Evolutionary conservation across 1,140 invertebrate genomes (phyloP), one percentile per base, ranked within the genome.

Genomic region (Paralvinella palmiformis): DNA sequence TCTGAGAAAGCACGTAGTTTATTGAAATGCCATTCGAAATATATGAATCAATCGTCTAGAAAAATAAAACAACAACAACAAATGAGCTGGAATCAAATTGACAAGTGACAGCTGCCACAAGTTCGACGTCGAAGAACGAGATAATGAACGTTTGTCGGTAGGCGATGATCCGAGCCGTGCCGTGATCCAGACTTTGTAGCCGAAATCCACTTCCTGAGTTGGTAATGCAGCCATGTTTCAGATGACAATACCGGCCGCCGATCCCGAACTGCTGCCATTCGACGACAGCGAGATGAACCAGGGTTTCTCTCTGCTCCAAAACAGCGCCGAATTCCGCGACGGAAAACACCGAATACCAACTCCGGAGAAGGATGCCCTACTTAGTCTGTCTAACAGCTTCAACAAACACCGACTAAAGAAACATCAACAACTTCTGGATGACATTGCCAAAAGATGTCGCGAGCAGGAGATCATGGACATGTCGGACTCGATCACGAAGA

Each of bases 391-490:
- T 1, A 59, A 59, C 7, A 69, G 70, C 61, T 72, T 70, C 52
- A 61, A 74, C 53, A 72, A 72, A 53, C 36, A 71, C 15, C 53
- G 69, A 0, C 59, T 74, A 17, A 69, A 71, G 1, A 72, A 69
- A 55, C 72, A 73, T 20, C 72, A 73, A 41, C 68, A 70, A 41
- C 64, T 73, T 36, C 60, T 73, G 27, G 45, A 66, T 1, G 72
- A 73, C 20, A 72, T 73, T 50, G 63, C 67, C 6, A 62, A 65
- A 31, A 35, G 72, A 31, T 72, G 70, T 44, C 44, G 72, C 13
- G 70, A 72, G 61, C 72, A 74, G 41, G 72, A 72, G 36, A 59
- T 70, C n/a, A n/a, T n/a, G n/a, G n/a, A n/a, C n/a, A n/a, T n/a
- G n/a, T n/a, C n/a, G n/a, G n/a, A n/a, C n/a, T n/a, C n/a, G n/a